Conservation (phyloP, 1,140 invertebrate genomes). For the Dreissena polymorpha region DNA sequence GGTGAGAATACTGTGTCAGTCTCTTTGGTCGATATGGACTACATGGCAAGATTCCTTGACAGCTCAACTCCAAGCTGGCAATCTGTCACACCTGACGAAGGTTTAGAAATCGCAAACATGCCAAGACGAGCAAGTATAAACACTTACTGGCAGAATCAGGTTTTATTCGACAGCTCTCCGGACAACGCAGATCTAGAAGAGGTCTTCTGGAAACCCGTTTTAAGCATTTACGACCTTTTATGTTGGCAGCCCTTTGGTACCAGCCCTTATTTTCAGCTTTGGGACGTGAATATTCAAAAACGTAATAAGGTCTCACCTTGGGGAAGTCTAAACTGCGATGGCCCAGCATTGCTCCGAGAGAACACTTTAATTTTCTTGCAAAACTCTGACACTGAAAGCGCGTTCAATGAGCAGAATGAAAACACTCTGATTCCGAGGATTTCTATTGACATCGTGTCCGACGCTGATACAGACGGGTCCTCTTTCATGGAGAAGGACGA, state of each 20-base stretch:
- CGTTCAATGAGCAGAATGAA: constrained; percentile 17
- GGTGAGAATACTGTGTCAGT: constrained; percentile 6
- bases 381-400: not conserved
- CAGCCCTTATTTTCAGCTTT: constrained; percentile 56
- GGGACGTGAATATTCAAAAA: constrained; percentile 67
- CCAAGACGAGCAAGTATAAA: constrained; percentile 5
- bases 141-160: constrained; percentile 40
- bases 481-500: constrained; percentile 52
- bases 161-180: constrained; percentile 29
- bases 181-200: constrained; percentile 12
- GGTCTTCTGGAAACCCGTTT: not conserved
- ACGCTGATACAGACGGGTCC: constrained; percentile 46
- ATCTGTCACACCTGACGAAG: constrained; percentile 26
- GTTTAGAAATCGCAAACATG: not conserved
- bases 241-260: constrained; percentile 35
- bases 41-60: constrained; percentile 40
- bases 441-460: constrained; percentile 61
- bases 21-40: constrained; percentile 46
- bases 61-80: constrained; percentile 19
- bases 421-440: constrained; percentile 65
- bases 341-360: constrained; percentile 37
- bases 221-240: constrained; percentile 9
- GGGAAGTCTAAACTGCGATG: constrained; percentile 31
- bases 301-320: constrained; percentile 46
- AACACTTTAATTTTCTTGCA: constrained; percentile 32